Evolutionary conservation across 2,888 invertebrate species (phyloP).

Genomic region (Mythimna pallens): DNA sequence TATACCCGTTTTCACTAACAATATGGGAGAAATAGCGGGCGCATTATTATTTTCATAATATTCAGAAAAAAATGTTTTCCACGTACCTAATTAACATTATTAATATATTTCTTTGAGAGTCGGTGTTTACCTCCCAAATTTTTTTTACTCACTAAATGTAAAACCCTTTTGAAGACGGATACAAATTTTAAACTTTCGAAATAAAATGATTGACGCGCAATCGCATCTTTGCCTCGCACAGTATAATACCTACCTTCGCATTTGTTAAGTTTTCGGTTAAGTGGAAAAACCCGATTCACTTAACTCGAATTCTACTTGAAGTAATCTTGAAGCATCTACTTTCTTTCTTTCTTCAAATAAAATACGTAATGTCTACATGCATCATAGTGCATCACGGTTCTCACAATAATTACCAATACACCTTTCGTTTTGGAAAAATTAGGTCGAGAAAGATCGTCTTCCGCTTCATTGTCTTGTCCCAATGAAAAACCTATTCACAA

Average conservation of each 20-base stretch:
- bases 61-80: too few relatives aligned
- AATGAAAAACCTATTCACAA: constrained; percentile 27
- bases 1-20: too few relatives aligned
- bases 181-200: background rate
- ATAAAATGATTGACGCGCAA: background rate
- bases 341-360: constrained; percentile 46
- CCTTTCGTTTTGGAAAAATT: constrained; percentile 54
- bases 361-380: constrained; percentile 30
- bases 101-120: too few relatives aligned
- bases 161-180: too few relatives aligned
- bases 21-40: too few relatives aligned
- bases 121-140: too few relatives aligned
- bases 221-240: background rate
- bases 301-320: constrained; percentile 15
- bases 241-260: background rate
- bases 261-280: constrained; percentile 6
- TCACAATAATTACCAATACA: constrained; percentile 24
- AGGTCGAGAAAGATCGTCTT: constrained; percentile 60
- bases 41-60: too few relatives aligned
- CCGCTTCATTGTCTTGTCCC: constrained; percentile 54
- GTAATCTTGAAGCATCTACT: constrained; percentile 47
- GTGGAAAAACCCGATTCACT: constrained; percentile 36
- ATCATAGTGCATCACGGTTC: constrained; percentile 34
- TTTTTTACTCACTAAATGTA: background rate
- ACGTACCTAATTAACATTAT: too few relatives aligned